These are phyloP conservation scores for Cryptocephalus primarius DNA, from an alignment of 2,888 invertebrate genomes.

Conservation along the genomic window DNA sequence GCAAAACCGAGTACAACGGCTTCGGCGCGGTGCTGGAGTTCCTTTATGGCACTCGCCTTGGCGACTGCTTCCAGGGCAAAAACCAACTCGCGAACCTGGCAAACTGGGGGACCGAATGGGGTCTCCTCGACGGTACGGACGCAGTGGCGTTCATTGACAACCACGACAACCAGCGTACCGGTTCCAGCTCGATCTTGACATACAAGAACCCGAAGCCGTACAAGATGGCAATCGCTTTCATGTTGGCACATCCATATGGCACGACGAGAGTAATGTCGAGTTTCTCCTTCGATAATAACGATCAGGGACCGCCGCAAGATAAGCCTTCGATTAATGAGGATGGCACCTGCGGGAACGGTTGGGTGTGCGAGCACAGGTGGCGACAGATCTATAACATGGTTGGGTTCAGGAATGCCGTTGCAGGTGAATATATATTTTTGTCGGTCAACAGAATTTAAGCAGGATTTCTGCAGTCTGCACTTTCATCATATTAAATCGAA, in stretches of 20 bases:
- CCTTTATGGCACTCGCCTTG: constrained; percentile 43
- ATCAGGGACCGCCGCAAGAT: constrained; percentile 59
- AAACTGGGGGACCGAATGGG: constrained; percentile 57
- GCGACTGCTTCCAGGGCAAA: constrained; percentile 44
- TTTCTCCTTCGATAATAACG: constrained; percentile 51
- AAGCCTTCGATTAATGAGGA: constrained; percentile 53
- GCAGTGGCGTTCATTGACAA: constrained; percentile 41
- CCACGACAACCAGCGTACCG: constrained; percentile 59
- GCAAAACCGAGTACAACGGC: constrained; percentile 34
- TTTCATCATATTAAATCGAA: too few species aligned
- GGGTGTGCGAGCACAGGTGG: constrained; percentile 83
- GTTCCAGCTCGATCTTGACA: constrained; percentile 36
- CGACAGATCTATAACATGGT: constrained; percentile 72
- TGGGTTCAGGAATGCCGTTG: constrained; percentile 56
- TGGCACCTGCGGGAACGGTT: constrained; percentile 56
- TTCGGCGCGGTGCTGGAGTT: constrained; percentile 71
- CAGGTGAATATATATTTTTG: too few species aligned
- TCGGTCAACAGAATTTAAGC: too few species aligned
- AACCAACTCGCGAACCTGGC: constrained; percentile 53
- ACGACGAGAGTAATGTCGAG: constrained; percentile 68
- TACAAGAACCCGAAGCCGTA: constrained; percentile 53
- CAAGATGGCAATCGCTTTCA: constrained; percentile 65
- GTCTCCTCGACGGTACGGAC: constrained; percentile 41
- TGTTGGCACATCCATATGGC: constrained; percentile 74
- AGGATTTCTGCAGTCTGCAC: too few species aligned